Base-by-base conservation (phyloP, 2,797 vertebrate species). In the Galago senegalensis region DNA sequence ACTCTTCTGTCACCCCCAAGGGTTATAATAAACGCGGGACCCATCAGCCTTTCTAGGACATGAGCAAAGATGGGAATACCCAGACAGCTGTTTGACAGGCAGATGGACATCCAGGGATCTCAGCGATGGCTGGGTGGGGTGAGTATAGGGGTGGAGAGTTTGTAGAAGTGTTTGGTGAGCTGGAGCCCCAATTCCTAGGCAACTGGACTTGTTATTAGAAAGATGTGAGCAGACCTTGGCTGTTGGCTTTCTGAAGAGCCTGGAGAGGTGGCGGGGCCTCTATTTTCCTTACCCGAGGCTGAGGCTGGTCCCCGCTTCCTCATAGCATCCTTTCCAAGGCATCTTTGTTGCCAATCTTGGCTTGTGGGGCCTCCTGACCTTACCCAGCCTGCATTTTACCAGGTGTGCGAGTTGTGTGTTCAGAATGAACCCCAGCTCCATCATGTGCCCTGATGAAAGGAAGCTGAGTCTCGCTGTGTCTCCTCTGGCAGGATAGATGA, bases 1-100 rank as follows among this genome's bases (percentile, higher is more conserved):
- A 90, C 85, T 77, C 90, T 84, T 95, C 92, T 90, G 31, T 93
- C 86, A 90, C 81, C 72, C 93, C 43, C 3, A 40, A 87, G 92
- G 56, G 87, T 94, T 90, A 95, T 96, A 90, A 53, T 53, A 93
- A 97, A 97, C 76, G 91, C 81, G 61, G 85, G 85, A 93, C 77
- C 85, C 81, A 97, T 96, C 75, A 93, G 81, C 81, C 49, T 92
- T 73, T 90, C 56, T 69, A 82, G 87, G 37, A 73, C 92, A 77
- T 65, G 82, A 93, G 72, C 82, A 11, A 89, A 94, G 65, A 91
- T 82, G 77, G 73, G 91, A 95, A 85, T 82, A 87, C 49, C 46
- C 40, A 81, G 90, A 80, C 16, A 94, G 84, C 43, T 81, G 6
- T 91, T 83, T 89, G 89, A 91, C 58, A 93, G 83, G 65, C 53